Evolutionary conservation across 2,888 invertebrate genomes (phyloP), one percentile per base, ranked within the genome.

Genomic region (Dexiosoma caninum): DNA sequence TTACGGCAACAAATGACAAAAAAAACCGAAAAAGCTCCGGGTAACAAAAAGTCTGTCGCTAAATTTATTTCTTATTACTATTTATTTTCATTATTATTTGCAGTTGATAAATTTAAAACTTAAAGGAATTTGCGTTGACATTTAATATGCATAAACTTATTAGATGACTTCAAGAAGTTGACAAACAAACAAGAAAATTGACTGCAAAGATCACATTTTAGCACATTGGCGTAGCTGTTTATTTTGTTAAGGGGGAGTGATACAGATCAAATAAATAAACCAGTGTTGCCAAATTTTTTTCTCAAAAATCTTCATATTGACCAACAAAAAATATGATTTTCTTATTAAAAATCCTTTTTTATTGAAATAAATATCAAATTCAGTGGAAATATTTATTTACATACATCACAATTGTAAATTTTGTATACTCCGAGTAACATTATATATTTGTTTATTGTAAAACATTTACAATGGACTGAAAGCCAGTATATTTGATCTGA

Each of bases 91-190:
- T 16, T 59, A 12, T 37, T 35, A 35, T 40, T 51, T 9, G n/a
- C 32, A 60, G 3, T 46, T 21, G 27, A 19, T 57, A 64, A 44
- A 14, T 60, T 70, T 70, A 37, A 42, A 32, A 57, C 71, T 49
- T 32, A 30, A 1, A 57, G 23, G 37, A 71, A 70, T 59, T 60
- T 30, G 32, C 57, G 62, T 66, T 78, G 78, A 72, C 78, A 78
- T 64, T 78, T 78, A 72, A 72, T 78, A 51, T 66, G 64, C 55
- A 51, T 40, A 64, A 66, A 66, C 40, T 67, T 75, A 51, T 75
- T 67, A 32, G 23, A 40, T 37, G 14, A 21, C 10, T 49, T 12
- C 27, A 7, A 40, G 35, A 21, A 9, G 1, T 7, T 16, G 2
- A 3, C 3, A 51, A 49, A 23, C 14, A 51, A 49, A 0, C 16